Conservation (phyloP, 1,140 invertebrate species). For the Solen grandis region DNA sequence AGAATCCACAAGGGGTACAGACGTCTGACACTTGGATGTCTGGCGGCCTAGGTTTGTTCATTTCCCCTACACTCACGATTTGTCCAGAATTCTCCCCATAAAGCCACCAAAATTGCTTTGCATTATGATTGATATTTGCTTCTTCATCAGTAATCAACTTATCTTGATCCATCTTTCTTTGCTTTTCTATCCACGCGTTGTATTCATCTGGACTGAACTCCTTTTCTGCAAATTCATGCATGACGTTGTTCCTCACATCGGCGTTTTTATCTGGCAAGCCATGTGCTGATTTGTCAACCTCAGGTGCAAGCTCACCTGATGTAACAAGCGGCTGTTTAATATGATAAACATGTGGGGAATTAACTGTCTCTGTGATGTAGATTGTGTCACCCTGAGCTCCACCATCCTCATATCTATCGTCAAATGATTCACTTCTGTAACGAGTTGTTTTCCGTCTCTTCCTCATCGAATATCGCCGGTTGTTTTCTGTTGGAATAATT, state of each 20-base stretch:
- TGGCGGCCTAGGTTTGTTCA: background rate
- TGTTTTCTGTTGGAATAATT: conserved; percentile 12
- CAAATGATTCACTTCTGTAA: background rate
- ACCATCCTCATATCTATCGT: background rate
- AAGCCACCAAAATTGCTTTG: conserved; percentile 44
- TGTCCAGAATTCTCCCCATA: conserved; percentile 14
- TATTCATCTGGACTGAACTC: conserved; percentile 48
- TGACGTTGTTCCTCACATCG: background rate
- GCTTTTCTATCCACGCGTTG: conserved; percentile 8
- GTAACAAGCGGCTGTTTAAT: background rate
- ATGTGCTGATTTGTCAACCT: background rate
- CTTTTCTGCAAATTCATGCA: conserved; percentile 40
- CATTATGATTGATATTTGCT: conserved; percentile 20
- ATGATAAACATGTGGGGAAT: no score
- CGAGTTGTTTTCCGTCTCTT: conserved; percentile 7
- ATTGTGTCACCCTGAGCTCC: background rate
- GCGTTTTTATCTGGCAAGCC: background rate
- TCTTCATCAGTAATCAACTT: background rate
- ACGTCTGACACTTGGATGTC: background rate
- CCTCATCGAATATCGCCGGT: conserved; percentile 24
- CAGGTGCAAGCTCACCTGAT: background rate
- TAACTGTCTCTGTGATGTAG: no score
- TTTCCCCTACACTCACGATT: background rate
- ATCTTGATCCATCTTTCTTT: conserved; percentile 24
- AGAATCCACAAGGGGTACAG: conserved; percentile 40